Evolutionary conservation across 2,113 vertebrate species (phyloP).

Genomic region (Mesembrinibis cayennensis): DNA sequence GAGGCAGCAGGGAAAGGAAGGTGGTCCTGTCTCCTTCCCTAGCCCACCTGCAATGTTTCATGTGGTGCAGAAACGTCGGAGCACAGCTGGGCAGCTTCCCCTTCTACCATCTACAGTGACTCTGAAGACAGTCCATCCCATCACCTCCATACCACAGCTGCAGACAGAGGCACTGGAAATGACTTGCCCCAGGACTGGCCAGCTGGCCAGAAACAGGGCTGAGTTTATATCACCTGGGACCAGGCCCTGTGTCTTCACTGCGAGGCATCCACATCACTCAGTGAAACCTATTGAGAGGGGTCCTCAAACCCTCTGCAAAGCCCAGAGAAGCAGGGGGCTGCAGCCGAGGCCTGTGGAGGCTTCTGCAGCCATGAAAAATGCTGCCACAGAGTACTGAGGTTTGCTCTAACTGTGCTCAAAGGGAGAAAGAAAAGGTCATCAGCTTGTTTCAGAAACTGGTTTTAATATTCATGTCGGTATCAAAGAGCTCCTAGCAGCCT

Average conservation of each 20-base stretch:
- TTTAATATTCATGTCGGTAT: neutral
- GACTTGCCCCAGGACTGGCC: neutral
- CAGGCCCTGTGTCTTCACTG: neutral
- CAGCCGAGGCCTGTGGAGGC: neutral
- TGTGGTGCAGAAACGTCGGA: accelerated
- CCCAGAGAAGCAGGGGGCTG: neutral
- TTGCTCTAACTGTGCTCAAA: neutral
- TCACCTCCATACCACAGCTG: neutral
- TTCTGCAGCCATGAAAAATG: neutral
- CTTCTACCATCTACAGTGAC: neutral
- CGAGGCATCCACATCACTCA: neutral
- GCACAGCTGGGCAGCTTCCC: neutral
- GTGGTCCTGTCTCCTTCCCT: neutral
- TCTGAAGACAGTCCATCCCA: neutral
- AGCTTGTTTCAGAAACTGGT: neutral
- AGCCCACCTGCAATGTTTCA: neutral
- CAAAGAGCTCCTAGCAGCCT: neutral
- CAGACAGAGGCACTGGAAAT: neutral
- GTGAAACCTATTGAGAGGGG: neutral
- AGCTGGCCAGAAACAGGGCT: neutral
- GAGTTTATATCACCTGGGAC: neutral
- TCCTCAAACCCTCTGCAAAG: neutral
- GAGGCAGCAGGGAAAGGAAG: neutral
- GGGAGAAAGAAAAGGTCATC: neutral
- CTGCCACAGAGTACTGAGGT: neutral